Evolutionary conservation across 2,888 invertebrate species (phyloP).

Genomic region (Bombylius discolor): DNA sequence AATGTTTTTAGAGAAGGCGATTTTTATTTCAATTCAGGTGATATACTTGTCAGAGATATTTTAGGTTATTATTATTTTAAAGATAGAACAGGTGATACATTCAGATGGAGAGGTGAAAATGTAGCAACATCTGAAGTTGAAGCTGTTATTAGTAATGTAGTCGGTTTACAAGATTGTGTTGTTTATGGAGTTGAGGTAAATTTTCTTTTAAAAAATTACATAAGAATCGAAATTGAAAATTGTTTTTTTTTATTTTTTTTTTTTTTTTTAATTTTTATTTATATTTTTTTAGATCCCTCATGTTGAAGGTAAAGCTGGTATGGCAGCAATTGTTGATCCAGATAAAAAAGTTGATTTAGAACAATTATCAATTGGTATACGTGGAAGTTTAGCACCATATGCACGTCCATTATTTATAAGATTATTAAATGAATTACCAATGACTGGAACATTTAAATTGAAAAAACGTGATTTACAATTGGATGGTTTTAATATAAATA

Average conservation of each 20-base stretch:
- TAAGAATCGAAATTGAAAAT: not conserved
- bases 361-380: conserved; percentile 50
- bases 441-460: conserved; percentile 84
- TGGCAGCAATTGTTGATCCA: conserved; percentile 78
- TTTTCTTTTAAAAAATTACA: conserved; percentile 8
- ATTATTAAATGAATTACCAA: conserved; percentile 60
- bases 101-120: conserved; percentile 91
- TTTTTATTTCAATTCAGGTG: conserved; percentile 79
- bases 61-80: conserved; percentile 88
- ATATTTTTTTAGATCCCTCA: conserved; percentile 48
- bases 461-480: conserved; percentile 76
- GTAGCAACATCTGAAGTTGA: conserved; percentile 94
- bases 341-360: conserved; percentile 44
- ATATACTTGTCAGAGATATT: conserved; percentile 80
- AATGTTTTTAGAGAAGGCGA: conserved; percentile 81
- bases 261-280: not conserved
- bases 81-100: conserved; percentile 79
- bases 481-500: conserved; percentile 67
- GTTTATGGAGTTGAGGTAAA: conserved; percentile 86
- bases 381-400: conserved; percentile 64
- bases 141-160: conserved; percentile 65
- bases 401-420: conserved; percentile 83
- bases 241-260: conserved; percentile 1
- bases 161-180: conserved; percentile 62
- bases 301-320: conserved; percentile 80